Evolutionary conservation across 1,140 invertebrate genomes (phyloP), one percentile per base, ranked within the genome.

Genomic region (Choristoneura fumiferana): DNA sequence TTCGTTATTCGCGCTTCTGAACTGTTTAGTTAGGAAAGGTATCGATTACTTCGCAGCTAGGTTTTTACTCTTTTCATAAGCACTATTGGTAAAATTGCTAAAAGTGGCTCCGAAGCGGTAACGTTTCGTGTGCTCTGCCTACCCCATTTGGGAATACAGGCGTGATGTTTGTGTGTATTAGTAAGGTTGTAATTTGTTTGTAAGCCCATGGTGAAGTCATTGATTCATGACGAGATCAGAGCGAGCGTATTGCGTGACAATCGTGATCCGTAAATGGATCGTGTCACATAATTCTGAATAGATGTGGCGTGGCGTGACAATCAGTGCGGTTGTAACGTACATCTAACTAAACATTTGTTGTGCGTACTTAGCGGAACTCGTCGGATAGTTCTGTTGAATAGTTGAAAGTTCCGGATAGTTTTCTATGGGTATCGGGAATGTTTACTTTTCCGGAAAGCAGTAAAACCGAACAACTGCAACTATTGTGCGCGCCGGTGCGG

Each of bases 231-330:
- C 43, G 22, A 29, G 22, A 29, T 2, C n/a, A 13, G 37, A n/a
- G 12, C 17, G 43, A n/a, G 12, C 17, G 43, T 49, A 14, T 29
- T 33, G 43, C 43, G 18, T 49, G n/a, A 18, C 43, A 18, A 22
- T 22, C 18, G 43, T 49, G 18, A 49, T 49, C 17, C 43, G n/a
- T 49, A 49, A 18, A 49, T 12, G 43, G 43, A 22, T 13, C 43
- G 43, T 49, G 43, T 49, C 43, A 33, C 18, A 49, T 49, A 49
- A 49, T 22, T 29, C 17, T n/a, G 29, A 29, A 29, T 29, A 10
- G 22, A 8, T 22, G 40, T 22, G 43, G 43, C 22, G 10, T 49
- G 43, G 43, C 43, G 29, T 49, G 12, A 49, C 43, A 49, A 49
- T 49, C 40, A 29, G 2, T 6, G n/a, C 10, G 14, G n/a, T 49